A percentile compares a stretch with the other conserved stretches of the same genome.
Conservation (phyloP, 35 echinoderm and acorn worm species). For the Heliocidaris erythrogramma region DNA sequence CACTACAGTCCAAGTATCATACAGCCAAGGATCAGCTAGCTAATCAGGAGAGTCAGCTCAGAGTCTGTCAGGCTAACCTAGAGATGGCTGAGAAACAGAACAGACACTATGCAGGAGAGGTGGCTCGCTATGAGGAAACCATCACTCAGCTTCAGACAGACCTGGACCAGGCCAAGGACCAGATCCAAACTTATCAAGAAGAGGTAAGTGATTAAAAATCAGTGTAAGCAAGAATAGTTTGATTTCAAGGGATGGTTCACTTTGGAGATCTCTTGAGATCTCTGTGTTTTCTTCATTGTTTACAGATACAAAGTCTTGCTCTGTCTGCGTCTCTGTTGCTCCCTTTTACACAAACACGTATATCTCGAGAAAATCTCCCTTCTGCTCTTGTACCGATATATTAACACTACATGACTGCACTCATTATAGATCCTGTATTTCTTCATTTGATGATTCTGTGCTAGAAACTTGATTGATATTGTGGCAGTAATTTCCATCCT, state of each 20-base stretch:
- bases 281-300: neutral
- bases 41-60: conserved; percentile 77
- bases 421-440: no score
- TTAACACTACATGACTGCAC: neutral
- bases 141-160: conserved; percentile 77
- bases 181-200: conserved; percentile 50
- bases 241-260: neutral
- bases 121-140: conserved; percentile 72
- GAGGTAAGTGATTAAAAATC: conserved; percentile 55
- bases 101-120: conserved; percentile 66
- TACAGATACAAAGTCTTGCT: neutral
- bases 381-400: neutral
- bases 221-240: neutral
- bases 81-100: conserved; percentile 80
- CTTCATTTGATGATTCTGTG: no score
- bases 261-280: neutral
- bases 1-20: conserved; percentile 58
- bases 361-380: neutral
- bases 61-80: conserved; percentile 78
- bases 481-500: neutral
- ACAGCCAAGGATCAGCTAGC: conserved; percentile 70
- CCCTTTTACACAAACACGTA: neutral
- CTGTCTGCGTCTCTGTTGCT: neutral
- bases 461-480: no score
- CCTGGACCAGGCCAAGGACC: conserved; percentile 74